Percentiles rank a stretch among this genome's conserved stretches.
Conservation (phyloP, 1,140 invertebrate species). For the Drosophila funebris region DNA sequence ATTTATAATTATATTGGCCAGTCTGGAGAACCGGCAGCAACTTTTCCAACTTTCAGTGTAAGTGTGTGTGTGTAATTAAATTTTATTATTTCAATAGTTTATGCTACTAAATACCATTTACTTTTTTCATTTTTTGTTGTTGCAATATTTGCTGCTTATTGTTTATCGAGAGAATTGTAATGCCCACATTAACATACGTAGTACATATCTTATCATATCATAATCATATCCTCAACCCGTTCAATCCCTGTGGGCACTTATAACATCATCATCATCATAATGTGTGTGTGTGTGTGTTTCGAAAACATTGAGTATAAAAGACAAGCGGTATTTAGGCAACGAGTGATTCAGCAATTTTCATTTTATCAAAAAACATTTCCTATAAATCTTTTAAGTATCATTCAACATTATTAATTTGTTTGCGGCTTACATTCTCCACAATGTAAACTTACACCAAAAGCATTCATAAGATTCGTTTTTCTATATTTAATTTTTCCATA, state of each 20-base stretch:
- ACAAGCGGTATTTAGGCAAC: conserved; percentile 84
- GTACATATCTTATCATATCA: conserved; percentile 9
- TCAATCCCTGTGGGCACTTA: conserved; percentile 13
- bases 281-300: conserved; percentile 57
- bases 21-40: background rate
- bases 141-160: conserved; percentile 79
- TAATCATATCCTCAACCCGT: conserved; percentile 10
- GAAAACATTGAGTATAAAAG: conserved; percentile 83
- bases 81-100: conserved; percentile 37
- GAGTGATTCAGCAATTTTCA: conserved; percentile 83
- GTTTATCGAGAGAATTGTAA: conserved; percentile 62
- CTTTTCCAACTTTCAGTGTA: conserved; percentile 27
- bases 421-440: conserved; percentile 45
- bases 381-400: conserved; percentile 72
- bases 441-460: conserved; percentile 81
- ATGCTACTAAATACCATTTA: conserved; percentile 77
- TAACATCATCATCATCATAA: conserved; percentile 40
- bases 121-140: conserved; percentile 38
- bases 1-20: conserved; percentile 17
- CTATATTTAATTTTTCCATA: conserved; percentile 31
- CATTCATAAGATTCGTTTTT: conserved; percentile 83
- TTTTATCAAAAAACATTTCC: conserved; percentile 77
- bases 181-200: conserved; percentile 18
- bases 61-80: conserved; percentile 24
- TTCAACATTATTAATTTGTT: conserved; percentile 69